Conservation (phyloP, 2,113 vertebrate species). For the Poeciliopsis turrubarensis region DNA sequence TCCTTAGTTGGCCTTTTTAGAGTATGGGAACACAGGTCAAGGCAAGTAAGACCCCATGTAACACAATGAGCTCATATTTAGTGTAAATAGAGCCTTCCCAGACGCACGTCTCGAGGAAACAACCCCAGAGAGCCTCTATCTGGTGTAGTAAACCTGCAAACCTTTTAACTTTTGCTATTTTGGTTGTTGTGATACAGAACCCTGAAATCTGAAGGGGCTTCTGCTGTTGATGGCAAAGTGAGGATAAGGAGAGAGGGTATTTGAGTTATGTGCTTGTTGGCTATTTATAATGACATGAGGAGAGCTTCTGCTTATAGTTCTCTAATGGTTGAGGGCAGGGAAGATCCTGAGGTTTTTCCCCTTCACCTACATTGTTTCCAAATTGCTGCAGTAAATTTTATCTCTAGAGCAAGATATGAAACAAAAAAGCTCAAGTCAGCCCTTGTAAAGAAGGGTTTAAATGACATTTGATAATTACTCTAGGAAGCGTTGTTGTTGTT, state of each 20-base stretch:
- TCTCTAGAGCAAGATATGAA: neutral
- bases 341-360: conserved; percentile 41
- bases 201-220: conserved; percentile 21
- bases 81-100: conserved; percentile 38
- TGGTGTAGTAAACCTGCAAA: conserved; percentile 3
- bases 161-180: conserved; percentile 1
- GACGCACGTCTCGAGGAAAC: conserved; percentile 31
- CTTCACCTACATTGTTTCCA: conserved; percentile 20
- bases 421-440: neutral
- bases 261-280: conserved; percentile 59
- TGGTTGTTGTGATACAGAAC: conserved; percentile 18
- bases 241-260: conserved; percentile 53
- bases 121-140: neutral
- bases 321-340: conserved; percentile 57
- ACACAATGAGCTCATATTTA: conserved; percentile 34
- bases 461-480: neutral
- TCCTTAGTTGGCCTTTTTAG: conserved; percentile 4
- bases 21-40: conserved; percentile 23
- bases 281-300: conserved; percentile 76
- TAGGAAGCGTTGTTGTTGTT: neutral
- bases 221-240: conserved; percentile 39
- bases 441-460: neutral
- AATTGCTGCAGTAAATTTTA: neutral
- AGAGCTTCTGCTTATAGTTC: conserved; percentile 65
- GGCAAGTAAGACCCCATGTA: conserved; percentile 33